A percentile compares a stretch with the other conserved stretches of the same genome.
phyloP scores from a whole-genome alignment of 2,113 vertebrate species.

The Verasper variegatus region DNA sequence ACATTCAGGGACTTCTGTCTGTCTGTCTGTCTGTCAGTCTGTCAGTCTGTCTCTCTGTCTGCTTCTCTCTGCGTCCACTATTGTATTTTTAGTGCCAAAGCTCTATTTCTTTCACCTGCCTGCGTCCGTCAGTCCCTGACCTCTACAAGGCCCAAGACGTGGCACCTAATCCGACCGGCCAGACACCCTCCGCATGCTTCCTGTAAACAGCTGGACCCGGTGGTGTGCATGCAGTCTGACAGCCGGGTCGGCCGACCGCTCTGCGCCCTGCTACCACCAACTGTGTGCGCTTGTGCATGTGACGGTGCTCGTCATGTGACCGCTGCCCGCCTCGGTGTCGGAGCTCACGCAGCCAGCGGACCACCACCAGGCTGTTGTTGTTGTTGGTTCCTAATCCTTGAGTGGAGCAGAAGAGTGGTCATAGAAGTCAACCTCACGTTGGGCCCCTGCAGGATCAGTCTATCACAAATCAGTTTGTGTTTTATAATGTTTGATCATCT shows the following conservation, averaged over 20 bases:
- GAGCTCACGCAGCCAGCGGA: constrained; percentile 47
- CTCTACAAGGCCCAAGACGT: constrained; percentile 18
- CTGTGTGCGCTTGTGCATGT: constrained; percentile 55
- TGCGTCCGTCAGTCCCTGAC: constrained; percentile 48
- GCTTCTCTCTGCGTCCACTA: constrained; percentile 24
- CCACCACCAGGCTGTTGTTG: constrained; percentile 55
- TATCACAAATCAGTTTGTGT: constrained; percentile 23
- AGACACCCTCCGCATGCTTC: constrained; percentile 44
- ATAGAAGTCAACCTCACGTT: constrained; percentile 35
- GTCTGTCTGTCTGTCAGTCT: constrained; percentile 27
- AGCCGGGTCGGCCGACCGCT: constrained; percentile 23
- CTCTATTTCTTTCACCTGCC: constrained; percentile 73
- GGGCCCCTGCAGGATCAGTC: constrained; percentile 14
- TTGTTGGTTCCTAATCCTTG: constrained; percentile 46
- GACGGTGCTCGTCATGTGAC: constrained; percentile 62
- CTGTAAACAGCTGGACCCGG: constrained; percentile 48
- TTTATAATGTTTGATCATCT: constrained; percentile 40
- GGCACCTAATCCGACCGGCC: constrained; percentile 25
- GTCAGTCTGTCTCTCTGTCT: constrained; percentile 28
- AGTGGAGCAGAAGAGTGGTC: constrained; percentile 44
- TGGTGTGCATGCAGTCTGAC: constrained; percentile 45
- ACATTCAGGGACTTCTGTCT: constrained; percentile 28
- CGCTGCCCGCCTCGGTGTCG: constrained; percentile 37
- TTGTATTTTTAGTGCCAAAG: constrained; percentile 63
- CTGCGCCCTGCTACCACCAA: constrained; percentile 31